Evolutionary conservation across 2,113 vertebrate genomes (phyloP), one percentile per base, ranked within the genome.

Genomic region (Craseonycteris thonglongyai): DNA sequence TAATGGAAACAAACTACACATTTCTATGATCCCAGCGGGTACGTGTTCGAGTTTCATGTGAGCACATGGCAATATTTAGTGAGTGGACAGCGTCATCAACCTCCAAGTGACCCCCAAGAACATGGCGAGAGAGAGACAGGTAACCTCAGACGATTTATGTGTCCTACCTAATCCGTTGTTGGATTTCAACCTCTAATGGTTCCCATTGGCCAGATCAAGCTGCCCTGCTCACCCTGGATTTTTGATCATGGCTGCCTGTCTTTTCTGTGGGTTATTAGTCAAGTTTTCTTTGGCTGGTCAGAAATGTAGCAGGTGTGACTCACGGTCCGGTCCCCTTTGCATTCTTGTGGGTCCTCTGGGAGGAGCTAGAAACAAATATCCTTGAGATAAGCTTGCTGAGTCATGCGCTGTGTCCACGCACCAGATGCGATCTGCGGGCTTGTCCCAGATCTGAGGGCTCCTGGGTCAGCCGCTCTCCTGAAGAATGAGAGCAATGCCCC

Each of bases 1-100:
- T 69, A 38, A 93, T 26, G 89, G 65, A 95, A 95, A 90, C n/a
- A 87, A 82, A 92, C 15, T 42, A 47, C 49, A 47, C 80, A 74
- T 90, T 80, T 45, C 35, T 72, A 74, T 58, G 68, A 51, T 26
- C 11, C 4, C 42, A 69, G 42, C 47, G 65, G n/a, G 49, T 38
- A 45, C 3, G 42, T 85, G 61, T 81, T 93, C 68, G 61, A 74
- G 74, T 82, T 66, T 95, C 35, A 71, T 21, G 28, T 28, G 58
- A 93, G 15, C 33, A 75, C 84, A 40, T 21, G 33, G 80, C 74
- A 59, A 84, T 54, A 49, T 49, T 51, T 61, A 75, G 63, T 61
- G 45, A 51, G 42, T 8, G 10, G 38, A 13, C 7, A n/a, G n/a
- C 0, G 30, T 28, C 56, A 8, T 42, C 59, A 84, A 66, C 61